Conservation (phyloP, 2,113 vertebrate species). For the Scolopax mira region DNA sequence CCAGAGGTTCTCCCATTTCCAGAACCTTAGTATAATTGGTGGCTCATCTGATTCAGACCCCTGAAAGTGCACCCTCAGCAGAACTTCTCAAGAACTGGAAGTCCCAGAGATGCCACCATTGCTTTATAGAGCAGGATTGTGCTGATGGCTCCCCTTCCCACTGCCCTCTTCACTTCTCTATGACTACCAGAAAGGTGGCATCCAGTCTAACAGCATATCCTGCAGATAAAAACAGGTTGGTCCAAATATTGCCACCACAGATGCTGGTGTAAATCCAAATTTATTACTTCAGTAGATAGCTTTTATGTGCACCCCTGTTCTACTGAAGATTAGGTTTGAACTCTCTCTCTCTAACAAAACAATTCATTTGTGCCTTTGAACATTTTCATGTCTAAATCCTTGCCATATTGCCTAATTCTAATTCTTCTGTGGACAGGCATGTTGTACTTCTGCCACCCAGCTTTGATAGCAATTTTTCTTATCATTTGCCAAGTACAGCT, state of each 20-base stretch:
- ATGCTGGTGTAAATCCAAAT: background rate
- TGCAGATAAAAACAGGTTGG: background rate
- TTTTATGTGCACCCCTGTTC: background rate
- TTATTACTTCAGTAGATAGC: background rate
- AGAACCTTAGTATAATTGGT: background rate
- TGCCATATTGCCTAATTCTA: background rate
- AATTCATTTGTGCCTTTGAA: background rate
- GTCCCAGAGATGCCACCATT: background rate
- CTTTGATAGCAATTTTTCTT: constrained; percentile 53
- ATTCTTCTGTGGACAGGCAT: background rate
- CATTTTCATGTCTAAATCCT: background rate
- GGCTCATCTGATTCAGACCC: background rate
- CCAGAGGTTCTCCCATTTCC: background rate
- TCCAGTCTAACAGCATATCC: background rate
- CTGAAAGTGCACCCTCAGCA: background rate
- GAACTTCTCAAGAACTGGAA: background rate
- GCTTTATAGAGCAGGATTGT: background rate
- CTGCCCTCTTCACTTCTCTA: background rate
- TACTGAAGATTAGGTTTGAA: constrained; percentile 10
- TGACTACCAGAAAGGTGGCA: background rate
- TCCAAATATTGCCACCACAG: background rate
- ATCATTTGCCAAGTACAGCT: constrained; percentile 51
- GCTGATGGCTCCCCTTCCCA: background rate
- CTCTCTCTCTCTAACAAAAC: background rate
- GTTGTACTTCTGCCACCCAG: constrained; percentile 6